Percentiles rank a stretch among this genome's conserved stretches.
Conservation (phyloP, 2,113 vertebrate genomes). For the Lepus americanus region DNA sequence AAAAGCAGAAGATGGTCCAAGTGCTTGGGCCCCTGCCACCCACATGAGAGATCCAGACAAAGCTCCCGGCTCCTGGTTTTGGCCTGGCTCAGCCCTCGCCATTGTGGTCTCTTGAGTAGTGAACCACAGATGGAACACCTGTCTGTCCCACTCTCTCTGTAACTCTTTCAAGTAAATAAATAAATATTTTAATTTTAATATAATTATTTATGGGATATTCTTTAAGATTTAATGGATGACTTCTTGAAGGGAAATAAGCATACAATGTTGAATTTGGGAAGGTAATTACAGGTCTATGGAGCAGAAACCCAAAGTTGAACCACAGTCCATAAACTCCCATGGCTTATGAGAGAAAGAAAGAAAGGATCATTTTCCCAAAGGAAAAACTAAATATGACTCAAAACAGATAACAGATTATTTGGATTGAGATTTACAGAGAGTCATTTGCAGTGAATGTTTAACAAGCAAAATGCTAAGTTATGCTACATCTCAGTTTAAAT, state of each 20-base stretch:
- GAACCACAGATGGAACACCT: too few species aligned
- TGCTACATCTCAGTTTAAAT: neutral
- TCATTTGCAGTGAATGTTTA: slow-evolving; percentile 42
- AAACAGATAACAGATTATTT: slow-evolving; percentile 17
- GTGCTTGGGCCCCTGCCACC: too few species aligned
- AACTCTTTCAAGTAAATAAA: too few species aligned
- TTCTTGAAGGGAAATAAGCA: neutral
- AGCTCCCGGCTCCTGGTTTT: too few species aligned
- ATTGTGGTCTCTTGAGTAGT: too few species aligned
- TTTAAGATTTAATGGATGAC: neutral
- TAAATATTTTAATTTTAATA: too few species aligned
- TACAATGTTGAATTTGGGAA: slow-evolving; percentile 18
- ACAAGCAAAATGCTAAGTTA: slow-evolving; percentile 25
- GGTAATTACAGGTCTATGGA: slow-evolving; percentile 32
- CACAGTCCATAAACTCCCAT: neutral
- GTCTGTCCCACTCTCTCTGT: too few species aligned
- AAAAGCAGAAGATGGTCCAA: too few species aligned
- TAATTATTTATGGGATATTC: neutral
- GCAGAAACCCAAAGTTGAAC: neutral
- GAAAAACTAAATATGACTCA: neutral
- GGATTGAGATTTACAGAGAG: neutral
- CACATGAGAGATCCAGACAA: too few species aligned
- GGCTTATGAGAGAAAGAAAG: neutral
- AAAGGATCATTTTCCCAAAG: neutral
- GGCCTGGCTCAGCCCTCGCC: too few species aligned